A percentile compares a stretch with the other conserved stretches of the same genome.
Evolutionary conservation across 2,113 vertebrate genomes (phyloP).

Genomic region (Myodes glareolus): DNA sequence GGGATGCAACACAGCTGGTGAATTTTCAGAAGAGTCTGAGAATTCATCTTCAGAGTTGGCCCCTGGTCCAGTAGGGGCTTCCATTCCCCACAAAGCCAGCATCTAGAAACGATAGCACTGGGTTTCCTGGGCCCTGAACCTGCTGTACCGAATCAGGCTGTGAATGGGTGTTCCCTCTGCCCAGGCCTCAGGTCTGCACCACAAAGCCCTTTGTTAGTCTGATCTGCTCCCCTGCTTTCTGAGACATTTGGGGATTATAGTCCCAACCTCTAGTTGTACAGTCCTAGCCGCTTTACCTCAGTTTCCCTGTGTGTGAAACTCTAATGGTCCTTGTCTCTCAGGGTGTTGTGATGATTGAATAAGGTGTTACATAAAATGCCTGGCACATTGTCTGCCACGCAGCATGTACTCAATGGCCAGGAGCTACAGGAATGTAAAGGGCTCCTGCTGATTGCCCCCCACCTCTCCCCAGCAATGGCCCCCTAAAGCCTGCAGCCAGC

Average conservation of each 20-base stretch:
- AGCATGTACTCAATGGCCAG: not conserved
- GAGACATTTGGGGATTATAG: not conserved
- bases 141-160: not conserved
- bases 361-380: not conserved
- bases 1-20: not conserved
- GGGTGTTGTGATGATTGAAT: not conserved
- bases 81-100: not conserved
- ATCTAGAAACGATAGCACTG: not conserved
- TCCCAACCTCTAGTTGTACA: not conserved
- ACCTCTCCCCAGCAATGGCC: not conserved
- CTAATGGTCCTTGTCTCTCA: not conserved
- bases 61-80: not conserved
- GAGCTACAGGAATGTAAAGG: not conserved
- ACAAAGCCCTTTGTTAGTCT: not conserved
- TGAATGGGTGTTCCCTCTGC: not conserved
- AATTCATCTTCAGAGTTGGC: not conserved
- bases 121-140: not conserved
- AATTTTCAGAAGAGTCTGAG: not conserved
- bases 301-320: constrained; percentile 14
- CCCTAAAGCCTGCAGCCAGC: not conserved
- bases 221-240: not conserved
- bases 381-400: fast-evolving
- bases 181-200: not conserved
- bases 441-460: not conserved
- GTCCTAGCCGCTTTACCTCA: not conserved